These are phyloP conservation scores for Trachelus troglodyta DNA, from an alignment of 2,888 invertebrate genomes.

Conservation along the genomic window DNA sequence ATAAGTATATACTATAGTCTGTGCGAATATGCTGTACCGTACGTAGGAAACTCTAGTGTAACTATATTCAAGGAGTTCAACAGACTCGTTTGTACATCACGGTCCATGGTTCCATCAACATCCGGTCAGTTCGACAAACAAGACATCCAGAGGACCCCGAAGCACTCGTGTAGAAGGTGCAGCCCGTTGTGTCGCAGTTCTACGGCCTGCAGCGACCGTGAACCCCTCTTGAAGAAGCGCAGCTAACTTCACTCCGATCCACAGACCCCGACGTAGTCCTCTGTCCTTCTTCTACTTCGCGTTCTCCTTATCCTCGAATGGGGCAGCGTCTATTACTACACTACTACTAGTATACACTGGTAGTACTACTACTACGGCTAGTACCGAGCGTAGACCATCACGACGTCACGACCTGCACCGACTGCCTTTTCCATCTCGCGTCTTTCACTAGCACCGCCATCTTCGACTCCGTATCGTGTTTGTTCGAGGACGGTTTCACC, in stretches of 20 bases:
- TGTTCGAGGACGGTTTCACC: background rate
- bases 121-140: conserved; percentile 1
- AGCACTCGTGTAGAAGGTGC: background rate
- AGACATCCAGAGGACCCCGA: background rate
- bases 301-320: conserved; percentile 11
- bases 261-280: background rate
- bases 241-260: background rate
- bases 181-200: background rate
- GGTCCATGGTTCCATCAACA: conserved; percentile 4
- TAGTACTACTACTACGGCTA: background rate
- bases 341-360: background rate
- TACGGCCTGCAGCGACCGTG: conserved; percentile 24
- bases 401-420: background rate
- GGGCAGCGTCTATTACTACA: background rate
- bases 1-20: background rate
- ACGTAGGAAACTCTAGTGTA: background rate
- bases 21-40: background rate
- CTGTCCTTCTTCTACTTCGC: conserved; percentile 19
- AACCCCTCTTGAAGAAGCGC: background rate
- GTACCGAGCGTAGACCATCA: background rate
- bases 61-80: background rate
- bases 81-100: background rate
- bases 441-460: background rate
- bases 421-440: background rate
- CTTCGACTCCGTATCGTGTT: background rate